phyloP scores from a whole-genome alignment of 1,140 invertebrate species.

The Zaprionus kolodkinae region DNA sequence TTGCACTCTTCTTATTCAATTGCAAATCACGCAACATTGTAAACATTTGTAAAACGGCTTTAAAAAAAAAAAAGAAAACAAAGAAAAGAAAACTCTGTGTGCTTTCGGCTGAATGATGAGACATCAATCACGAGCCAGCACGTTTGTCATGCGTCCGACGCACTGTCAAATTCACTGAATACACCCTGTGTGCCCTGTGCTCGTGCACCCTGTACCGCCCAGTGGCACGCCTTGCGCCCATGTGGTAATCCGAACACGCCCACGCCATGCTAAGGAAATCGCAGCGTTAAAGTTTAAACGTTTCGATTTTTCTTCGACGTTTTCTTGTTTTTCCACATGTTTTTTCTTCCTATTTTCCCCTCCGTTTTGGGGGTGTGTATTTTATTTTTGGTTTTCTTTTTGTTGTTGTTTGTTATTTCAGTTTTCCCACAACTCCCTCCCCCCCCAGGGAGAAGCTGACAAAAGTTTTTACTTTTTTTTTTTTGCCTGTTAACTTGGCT shows the following conservation, averaged over 20 bases:
- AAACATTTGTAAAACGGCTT: slow-evolving; percentile 82
- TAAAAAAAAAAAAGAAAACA: slow-evolving; percentile 44
- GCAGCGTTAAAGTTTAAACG: slow-evolving; percentile 67
- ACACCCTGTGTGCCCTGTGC: slow-evolving; percentile 31
- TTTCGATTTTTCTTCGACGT: slow-evolving; percentile 61
- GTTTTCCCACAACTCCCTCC: slow-evolving; percentile 15
- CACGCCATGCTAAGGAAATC: slow-evolving; percentile 39
- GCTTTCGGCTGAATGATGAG: slow-evolving; percentile 75
- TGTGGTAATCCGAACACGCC: slow-evolving; percentile 25
- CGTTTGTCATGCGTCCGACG: slow-evolving; percentile 71
- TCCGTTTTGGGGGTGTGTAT: neutral
- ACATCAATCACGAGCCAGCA: slow-evolving; percentile 73
- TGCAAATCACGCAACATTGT: slow-evolving; percentile 82
- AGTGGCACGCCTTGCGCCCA: no score
- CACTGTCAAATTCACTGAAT: slow-evolving; percentile 74
- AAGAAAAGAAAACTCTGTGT: slow-evolving; percentile 39
- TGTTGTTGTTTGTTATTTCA: slow-evolving; percentile 7
- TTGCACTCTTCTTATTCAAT: slow-evolving; percentile 72
- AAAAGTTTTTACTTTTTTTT: slow-evolving; percentile 46
- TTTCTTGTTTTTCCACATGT: slow-evolving; percentile 17
- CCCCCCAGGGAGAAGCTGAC: slow-evolving; percentile 19
- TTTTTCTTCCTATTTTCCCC: neutral
- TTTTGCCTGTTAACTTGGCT: slow-evolving; percentile 11
- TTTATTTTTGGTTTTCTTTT: slow-evolving; percentile 19
- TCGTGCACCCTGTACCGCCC: slow-evolving; percentile 1